Evolutionary conservation across 2,888 invertebrate species (phyloP).

Genomic region (Helleia helle): DNA sequence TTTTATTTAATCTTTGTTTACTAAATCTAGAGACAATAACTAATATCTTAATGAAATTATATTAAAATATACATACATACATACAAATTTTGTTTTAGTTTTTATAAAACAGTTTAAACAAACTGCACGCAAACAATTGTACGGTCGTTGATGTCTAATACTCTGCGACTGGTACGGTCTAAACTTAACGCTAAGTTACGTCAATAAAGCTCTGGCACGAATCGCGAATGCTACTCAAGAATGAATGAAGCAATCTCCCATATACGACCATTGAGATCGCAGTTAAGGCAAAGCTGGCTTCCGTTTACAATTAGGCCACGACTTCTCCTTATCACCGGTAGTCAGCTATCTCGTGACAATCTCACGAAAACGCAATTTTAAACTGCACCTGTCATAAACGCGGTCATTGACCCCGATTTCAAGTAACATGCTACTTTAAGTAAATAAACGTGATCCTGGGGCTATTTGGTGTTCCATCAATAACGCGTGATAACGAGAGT

Average conservation of each 20-base stretch:
- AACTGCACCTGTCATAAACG: constrained; percentile 65
- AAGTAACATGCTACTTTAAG: constrained; percentile 51
- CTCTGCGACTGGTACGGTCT: no score
- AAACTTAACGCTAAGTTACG: no score
- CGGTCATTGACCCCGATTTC: constrained; percentile 61
- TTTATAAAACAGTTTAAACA: no score
- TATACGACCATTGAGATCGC: constrained; percentile 46
- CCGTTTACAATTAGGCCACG: constrained; percentile 64
- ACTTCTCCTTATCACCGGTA: constrained; percentile 54
- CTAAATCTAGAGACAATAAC: no score
- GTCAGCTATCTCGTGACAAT: constrained; percentile 57
- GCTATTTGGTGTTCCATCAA: constrained; percentile 72
- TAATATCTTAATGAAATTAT: no score
- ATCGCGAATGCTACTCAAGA: constrained; percentile 45
- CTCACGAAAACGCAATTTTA: constrained; percentile 67
- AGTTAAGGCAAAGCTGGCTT: constrained; percentile 53
- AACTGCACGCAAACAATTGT: no score
- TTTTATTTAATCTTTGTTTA: no score
- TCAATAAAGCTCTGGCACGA: no score
- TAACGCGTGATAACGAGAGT: constrained; percentile 61
- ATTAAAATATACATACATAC: no score
- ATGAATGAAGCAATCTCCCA: constrained; percentile 69
- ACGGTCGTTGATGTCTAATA: no score
- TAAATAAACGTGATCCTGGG: constrained; percentile 56
- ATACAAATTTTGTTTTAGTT: no score